Percentiles rank a stretch among this genome's conserved stretches.
These are phyloP conservation scores for Plagiodera versicolora DNA, from an alignment of 2,888 invertebrate genomes.

Conservation along the genomic window DNA sequence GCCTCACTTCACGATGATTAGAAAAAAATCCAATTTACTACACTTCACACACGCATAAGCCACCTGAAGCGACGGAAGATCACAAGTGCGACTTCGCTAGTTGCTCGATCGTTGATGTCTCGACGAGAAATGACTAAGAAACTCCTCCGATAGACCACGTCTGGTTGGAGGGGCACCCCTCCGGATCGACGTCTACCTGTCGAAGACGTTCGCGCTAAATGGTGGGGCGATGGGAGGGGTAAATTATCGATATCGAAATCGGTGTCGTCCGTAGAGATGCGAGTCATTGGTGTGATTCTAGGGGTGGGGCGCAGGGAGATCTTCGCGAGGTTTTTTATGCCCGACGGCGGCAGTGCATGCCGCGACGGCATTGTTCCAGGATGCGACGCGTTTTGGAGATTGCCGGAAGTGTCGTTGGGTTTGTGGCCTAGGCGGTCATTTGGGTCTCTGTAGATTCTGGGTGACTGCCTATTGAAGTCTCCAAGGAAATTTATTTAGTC, in stretches of 20 bases:
- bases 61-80: slow-evolving; percentile 6
- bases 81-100: slow-evolving; percentile 19
- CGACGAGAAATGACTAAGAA: slow-evolving; percentile 50
- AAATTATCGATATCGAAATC: slow-evolving; percentile 54
- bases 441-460: not conserved
- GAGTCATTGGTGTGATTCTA: slow-evolving; percentile 50
- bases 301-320: slow-evolving; percentile 41
- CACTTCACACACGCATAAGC: slow-evolving; percentile 5
- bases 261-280: slow-evolving; percentile 50
- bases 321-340: slow-evolving; percentile 35
- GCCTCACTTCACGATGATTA: not conserved
- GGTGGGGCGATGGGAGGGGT: slow-evolving; percentile 46
- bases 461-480: not conserved
- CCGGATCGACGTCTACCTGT: slow-evolving; percentile 44
- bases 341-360: slow-evolving; percentile 25
- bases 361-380: not conserved
- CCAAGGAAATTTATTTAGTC: not conserved
- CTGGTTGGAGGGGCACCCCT: slow-evolving; percentile 44
- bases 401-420: too few species aligned
- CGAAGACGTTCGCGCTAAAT: slow-evolving; percentile 42
- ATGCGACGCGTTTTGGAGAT: too few species aligned
- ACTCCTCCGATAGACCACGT: slow-evolving; percentile 50
- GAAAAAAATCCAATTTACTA: not conserved
- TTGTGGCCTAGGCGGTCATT: not conserved
- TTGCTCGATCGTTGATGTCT: slow-evolving; percentile 40